Conservation (phyloP, 2,797 vertebrate species). For the Sebastes aleutianus region DNA sequence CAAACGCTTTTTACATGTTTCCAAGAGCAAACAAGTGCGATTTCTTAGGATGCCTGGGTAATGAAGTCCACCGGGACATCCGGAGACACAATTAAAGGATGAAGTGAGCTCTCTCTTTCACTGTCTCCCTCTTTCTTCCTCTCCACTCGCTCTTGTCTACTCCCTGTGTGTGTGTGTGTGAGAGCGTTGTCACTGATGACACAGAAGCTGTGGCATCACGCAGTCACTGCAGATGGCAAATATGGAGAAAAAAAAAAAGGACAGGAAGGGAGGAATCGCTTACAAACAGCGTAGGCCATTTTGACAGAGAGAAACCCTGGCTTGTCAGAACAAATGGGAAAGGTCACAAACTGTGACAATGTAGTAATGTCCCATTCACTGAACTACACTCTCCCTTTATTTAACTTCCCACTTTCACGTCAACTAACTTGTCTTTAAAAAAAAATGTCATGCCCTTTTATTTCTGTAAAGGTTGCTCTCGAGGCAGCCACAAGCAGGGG, state of each 20-base stretch:
- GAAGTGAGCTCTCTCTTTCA: constrained; percentile 47
- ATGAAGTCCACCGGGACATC: constrained; percentile 75
- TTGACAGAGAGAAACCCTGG: constrained; percentile 55
- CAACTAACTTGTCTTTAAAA: constrained; percentile 54
- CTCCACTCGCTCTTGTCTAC: constrained; percentile 39
- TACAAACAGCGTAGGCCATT: constrained; percentile 55
- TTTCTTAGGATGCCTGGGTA: constrained; percentile 66
- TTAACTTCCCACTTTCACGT: constrained; percentile 53
- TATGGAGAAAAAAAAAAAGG: constrained; percentile 26
- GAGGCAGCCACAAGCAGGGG: constrained; percentile 53
- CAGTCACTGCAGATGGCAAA: constrained; percentile 74
- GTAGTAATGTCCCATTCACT: constrained; percentile 64
- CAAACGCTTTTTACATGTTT: constrained; percentile 55
- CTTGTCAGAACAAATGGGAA: constrained; percentile 71
- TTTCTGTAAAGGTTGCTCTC: constrained; percentile 60
- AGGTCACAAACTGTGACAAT: constrained; percentile 70
- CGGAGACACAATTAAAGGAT: constrained; percentile 65
- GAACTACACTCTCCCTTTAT: constrained; percentile 57
- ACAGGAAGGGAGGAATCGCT: constrained; percentile 63
- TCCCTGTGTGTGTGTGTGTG: constrained; percentile 31
- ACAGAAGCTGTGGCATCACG: constrained; percentile 62
- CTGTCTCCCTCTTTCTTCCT: constrained; percentile 28
- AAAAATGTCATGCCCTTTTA: constrained; percentile 67
- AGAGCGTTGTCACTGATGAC: constrained; percentile 67
- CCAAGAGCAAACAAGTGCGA: constrained; percentile 71